phyloP scores from a whole-genome alignment of 2,113 vertebrate species.

The Butastur rufipennis region DNA sequence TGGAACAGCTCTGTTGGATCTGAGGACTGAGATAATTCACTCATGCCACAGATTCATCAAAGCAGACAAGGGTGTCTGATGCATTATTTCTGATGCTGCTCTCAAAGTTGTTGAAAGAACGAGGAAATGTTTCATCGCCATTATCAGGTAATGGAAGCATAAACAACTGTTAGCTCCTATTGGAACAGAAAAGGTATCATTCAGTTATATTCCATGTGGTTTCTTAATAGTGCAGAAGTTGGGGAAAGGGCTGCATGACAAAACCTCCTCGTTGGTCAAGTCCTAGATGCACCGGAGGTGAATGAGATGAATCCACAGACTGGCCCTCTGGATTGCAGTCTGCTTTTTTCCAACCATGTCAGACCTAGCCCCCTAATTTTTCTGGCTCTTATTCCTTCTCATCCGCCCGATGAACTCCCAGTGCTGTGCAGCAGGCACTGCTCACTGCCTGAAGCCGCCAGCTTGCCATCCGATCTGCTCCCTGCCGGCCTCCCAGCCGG shows the following conservation, averaged over 20 bases:
- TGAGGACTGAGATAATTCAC: not conserved
- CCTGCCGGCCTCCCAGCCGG: not conserved
- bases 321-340: not conserved
- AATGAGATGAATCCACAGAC: not conserved
- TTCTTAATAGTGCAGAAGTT: not conserved
- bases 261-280: not conserved
- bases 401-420: not conserved
- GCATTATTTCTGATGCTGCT: not conserved
- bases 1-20: not conserved
- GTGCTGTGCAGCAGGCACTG: not conserved
- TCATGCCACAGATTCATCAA: not conserved
- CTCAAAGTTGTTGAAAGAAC: not conserved
- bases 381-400: not conserved
- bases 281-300: rapidly evolving
- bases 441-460: rapidly evolving
- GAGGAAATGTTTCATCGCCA: not conserved
- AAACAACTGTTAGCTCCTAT: not conserved
- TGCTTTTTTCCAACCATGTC: not conserved
- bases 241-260: not conserved
- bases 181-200: not conserved
- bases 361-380: not conserved
- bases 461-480: rapidly evolving
- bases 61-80: not conserved
- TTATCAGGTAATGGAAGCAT: not conserved
- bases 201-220: not conserved